These are phyloP conservation scores for Drepana arcuata DNA, from an alignment of 1,140 invertebrate species.

Conservation along the genomic window DNA sequence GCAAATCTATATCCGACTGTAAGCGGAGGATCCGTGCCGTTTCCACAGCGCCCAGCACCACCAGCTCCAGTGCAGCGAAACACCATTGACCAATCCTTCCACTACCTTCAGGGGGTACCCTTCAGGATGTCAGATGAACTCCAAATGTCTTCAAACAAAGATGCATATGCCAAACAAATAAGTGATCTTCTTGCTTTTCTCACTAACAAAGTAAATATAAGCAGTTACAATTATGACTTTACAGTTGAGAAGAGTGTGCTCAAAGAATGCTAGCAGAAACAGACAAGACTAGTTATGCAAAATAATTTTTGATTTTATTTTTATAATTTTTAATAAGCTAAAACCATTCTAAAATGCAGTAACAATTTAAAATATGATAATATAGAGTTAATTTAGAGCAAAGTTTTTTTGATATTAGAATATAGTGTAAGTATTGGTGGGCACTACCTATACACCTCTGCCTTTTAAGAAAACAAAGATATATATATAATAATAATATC, in stretches of 20 bases:
- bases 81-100: conserved; percentile 34
- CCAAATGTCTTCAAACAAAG: conserved; percentile 47
- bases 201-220: conserved; percentile 42
- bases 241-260: conserved; percentile 52
- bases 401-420: no score
- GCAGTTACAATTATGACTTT: conserved; percentile 50
- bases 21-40: conserved; percentile 25
- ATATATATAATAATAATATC: no score
- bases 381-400: no score
- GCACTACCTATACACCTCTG: no score
- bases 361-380: no score
- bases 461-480: no score
- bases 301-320: no score
- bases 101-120: conserved; percentile 59
- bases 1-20: conserved; percentile 44
- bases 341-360: no score
- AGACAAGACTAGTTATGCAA: no score
- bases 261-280: conserved; percentile 47
- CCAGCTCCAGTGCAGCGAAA: conserved; percentile 18
- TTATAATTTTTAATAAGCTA: no score
- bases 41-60: conserved; percentile 40
- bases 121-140: conserved; percentile 45
- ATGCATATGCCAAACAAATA: conserved; percentile 40
- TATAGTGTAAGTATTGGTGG: no score
- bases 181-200: conserved; percentile 45